phyloP scores from a whole-genome alignment of 2,113 vertebrate genomes.

The Willisornis vidua region DNA sequence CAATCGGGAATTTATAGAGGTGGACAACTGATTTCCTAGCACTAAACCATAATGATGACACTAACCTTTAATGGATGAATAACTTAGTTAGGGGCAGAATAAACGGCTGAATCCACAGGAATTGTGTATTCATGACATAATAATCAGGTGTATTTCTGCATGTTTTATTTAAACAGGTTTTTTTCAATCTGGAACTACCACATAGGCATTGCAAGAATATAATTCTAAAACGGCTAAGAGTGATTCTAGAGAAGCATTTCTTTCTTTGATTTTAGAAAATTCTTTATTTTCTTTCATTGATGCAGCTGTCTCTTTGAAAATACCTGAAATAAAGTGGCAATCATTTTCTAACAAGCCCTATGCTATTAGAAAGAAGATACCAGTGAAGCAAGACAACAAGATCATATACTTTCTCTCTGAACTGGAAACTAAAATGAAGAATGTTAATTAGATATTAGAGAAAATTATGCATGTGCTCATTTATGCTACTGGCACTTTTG shows the following conservation, averaged over 20 bases:
- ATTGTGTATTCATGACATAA: not conserved
- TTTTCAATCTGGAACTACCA: not conserved
- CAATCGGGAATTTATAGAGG: not conserved
- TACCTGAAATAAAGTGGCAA: not conserved
- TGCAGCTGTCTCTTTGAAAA: not conserved
- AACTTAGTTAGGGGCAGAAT: not conserved
- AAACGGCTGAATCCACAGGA: not conserved
- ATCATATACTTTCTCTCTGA: not conserved
- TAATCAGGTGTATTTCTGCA: not conserved
- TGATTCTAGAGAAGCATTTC: not conserved
- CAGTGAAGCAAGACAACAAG: not conserved
- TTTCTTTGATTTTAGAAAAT: not conserved
- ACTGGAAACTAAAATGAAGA: not conserved
- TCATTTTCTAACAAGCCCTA: not conserved
- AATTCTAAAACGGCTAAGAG: not conserved
- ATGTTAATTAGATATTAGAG: not conserved
- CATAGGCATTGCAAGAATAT: fast-evolving
- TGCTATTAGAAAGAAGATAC: not conserved
- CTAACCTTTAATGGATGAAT: not conserved
- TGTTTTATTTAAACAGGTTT: not conserved
- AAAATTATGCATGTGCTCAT: not conserved
- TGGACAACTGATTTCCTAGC: not conserved
- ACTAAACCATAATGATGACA: not conserved
- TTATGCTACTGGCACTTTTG: not conserved
- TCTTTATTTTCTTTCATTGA: not conserved